Base-by-base conservation (phyloP, 2,113 vertebrate species). In the Centrocercus urophasianus region DNA sequence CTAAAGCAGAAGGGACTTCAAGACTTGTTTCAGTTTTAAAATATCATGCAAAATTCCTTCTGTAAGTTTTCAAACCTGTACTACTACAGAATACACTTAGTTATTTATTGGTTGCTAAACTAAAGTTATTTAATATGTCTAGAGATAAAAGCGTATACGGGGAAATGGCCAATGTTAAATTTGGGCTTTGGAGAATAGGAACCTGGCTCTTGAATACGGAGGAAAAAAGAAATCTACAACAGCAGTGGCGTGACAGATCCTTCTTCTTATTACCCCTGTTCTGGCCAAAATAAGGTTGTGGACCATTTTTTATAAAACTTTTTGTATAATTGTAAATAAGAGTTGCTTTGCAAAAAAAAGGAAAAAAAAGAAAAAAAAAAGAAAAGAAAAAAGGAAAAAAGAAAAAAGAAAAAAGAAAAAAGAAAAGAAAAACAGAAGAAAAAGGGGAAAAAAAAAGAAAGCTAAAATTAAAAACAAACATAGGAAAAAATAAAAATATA, bases 251-350 rank as follows among this genome's bases (percentile, higher is more conserved):
- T 79, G 47, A 84, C 30, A 88, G 34, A 83, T 75, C 27, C 82
- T 93, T 93, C 82, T 93, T 93, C 65, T 47, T 94, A 64, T 84
- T 95, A 69, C 60, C 95, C 93, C 86, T 82, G 24, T 88, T 95
- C 70, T 96, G 95, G 94, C 93, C 89, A 96, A 97, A 96, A 92
- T 90, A 93, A 97, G 98, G 97, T 97, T 98, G 97, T 98, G 98
- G 98, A 99, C 98, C 98, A 98, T 95, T 98, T 98, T 98, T 99
- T 86, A 96, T 97, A 97, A 75, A 92, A 60, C 47, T 76, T 97
- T 97, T 96, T 98, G 93, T 97, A 97, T 93, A 98, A 98, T 54
- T 99, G 98, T 99, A 99, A 98, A 98, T 99, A 99, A 98, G 98
- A 99, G 97, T 94, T 97, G 98, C 98, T 98, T 98, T 98, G 97